phyloP scores from a whole-genome alignment of 2,797 vertebrate species.

The Diceros bicornis region DNA sequence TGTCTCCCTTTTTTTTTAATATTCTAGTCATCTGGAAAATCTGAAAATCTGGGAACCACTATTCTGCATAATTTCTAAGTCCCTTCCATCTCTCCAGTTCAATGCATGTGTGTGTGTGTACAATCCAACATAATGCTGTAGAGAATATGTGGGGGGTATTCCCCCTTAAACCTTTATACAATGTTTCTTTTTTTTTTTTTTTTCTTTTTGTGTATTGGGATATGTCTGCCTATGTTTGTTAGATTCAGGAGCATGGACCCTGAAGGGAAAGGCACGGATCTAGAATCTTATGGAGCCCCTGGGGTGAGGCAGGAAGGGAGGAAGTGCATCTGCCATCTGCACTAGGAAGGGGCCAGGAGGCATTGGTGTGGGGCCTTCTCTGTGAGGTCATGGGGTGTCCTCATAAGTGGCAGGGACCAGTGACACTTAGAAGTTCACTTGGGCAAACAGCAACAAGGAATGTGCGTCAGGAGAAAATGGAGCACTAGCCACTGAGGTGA shows the following conservation, averaged over 20 bases:
- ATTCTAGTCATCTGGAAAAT: background rate
- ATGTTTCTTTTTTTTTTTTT: background rate
- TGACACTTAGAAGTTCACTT: background rate
- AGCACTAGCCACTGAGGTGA: background rate
- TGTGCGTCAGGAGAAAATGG: background rate
- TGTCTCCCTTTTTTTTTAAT: background rate
- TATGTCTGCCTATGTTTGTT: background rate
- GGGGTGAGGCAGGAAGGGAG: background rate
- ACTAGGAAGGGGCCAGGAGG: background rate
- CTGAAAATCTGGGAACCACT: background rate
- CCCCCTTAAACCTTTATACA: background rate
- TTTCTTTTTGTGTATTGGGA: background rate
- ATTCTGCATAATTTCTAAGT: background rate
- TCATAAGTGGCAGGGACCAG: background rate
- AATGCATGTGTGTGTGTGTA: background rate
- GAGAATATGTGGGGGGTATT: background rate
- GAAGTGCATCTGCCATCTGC: fast-evolving
- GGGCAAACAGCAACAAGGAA: background rate
- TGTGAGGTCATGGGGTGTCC: background rate
- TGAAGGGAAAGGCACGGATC: background rate
- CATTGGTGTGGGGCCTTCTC: background rate
- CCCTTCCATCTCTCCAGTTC: background rate
- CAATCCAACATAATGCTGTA: background rate
- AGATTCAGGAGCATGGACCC: background rate
- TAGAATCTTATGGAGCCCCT: background rate